Base-by-base conservation (phyloP, 2,113 vertebrate genomes). In the Parus major region DNA sequence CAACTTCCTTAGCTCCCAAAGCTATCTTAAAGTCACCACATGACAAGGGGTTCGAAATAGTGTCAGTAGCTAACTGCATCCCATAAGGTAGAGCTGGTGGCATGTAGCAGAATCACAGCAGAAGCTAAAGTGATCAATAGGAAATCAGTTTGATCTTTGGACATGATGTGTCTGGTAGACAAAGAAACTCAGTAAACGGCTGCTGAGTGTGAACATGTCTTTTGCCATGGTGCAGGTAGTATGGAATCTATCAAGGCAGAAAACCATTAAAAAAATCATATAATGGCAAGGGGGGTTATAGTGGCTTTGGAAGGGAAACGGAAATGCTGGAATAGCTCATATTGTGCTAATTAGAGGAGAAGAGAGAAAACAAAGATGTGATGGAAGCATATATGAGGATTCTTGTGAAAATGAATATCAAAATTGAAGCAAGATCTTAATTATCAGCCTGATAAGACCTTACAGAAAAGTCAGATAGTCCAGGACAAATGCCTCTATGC, bases 341-440 rank as follows among this genome's bases (percentile, higher is more conserved):
- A 23, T 18, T 70, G n/a, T 49, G 31, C 64, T 96, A 83, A 83
- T 83, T 92, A 69, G 47, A 41, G 28, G 25, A 21, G 17, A 95
- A 82, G 55, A 77, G 39, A 55, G 28, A 57, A 69, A 47, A 55
- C 4, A 17, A 23, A 35, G 12, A 42, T 14, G 4, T 77, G 63
- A 41, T 77, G 44, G 79, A 80, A 88, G n/a, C 16, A 29, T 60
- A 35, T 52, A 33, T 69, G 24, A 82, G 33, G 16, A 92, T 22
- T 75, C 25, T 11, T 90, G n/a, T 88, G 86, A 86, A 93, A 93
- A 92, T 60, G 11, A 88, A 66, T 66, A 39, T 65, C 69, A 91
- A 25, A 66, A 56, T 49, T 69, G 55, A 77, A 76, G n/a, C 59
- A 53, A 61, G 41, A 77, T 6, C 36, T 15, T 86, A 93, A 84